Evolutionary conservation across 2,113 vertebrate species (phyloP), one percentile per base, ranked within the genome.

Genomic region (Chaetops frenatus): DNA sequence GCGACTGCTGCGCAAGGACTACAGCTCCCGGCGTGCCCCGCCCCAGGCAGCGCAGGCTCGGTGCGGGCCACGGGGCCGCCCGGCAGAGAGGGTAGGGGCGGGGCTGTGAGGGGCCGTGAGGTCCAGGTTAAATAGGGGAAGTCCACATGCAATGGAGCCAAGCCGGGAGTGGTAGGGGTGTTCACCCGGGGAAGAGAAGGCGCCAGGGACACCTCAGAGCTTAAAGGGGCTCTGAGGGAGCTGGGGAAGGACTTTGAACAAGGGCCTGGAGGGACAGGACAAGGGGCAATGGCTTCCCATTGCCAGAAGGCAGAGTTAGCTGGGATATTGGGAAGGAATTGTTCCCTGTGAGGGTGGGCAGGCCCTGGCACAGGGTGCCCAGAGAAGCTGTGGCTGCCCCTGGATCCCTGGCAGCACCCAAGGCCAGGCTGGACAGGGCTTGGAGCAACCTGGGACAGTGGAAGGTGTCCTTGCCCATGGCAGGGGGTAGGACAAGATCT

Each of bases 51-150:
- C 86, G 69, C 61, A 24, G n/a, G 36, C 44, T 27, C 23, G 0
- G 2, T 1, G 12, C 1, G 11, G 36, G 11, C 1, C 4, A 22
- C 20, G 8, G 44, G 18, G 17, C 6, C 13, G 21, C 23, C 17
- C 4, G 21, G 21, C 9, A 3, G 16, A 16, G n/a, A 9, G 4
- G 9, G 19, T 9, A 2, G 8, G 42, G 35, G 8, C 0, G 4
- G 17, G 8, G 9, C 6, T 2, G 29, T 18, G 24, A 15, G 45
- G 31, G 7, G 2, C 1, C 1, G 11, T 6, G 50, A 3, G 35
- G 0, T 3, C 5, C 1, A 0, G 4, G 6, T 7, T 12, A 1
- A 3, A 1, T 8, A 1, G 62, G 2, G 0, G 33, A 2, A 1
- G 7, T 25, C 5, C 6, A 0, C 1, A 2, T 9, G 4, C 7